Base-by-base conservation (phyloP, 2,888 invertebrate genomes). In the Glyphotaelius pellucidus region DNA sequence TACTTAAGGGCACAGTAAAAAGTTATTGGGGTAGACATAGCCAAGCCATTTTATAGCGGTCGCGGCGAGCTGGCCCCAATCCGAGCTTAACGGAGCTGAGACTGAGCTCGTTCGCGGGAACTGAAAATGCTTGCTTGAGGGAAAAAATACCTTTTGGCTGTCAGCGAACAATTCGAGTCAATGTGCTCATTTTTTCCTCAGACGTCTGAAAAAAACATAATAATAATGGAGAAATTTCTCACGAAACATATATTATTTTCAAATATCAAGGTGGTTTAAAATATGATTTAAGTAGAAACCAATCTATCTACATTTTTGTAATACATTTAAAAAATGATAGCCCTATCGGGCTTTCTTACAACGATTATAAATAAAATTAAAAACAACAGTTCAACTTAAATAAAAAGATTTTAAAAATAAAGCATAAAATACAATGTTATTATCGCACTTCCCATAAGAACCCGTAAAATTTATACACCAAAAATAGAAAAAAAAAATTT, bases 1-100 rank as follows among this genome's bases (percentile, higher is more conserved):
- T 67, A 67, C 67, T 35, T 42, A 42, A 86, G 42, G 86, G 86
- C 3, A 42, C 42, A 42, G 35, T 42, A 47, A 86, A 85, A 86
- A 86, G n/a, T 47, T 25, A 86, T 86, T 47, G 12, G n/a, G 86
- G 86, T 86, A 47, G 86, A 86, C 86, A 47, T 47, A 86, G 47
- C 47, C 42, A 86, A 30, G 47, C 30, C 42, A 67, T 67, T 86
- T 86, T 86, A 86, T 86, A 30, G 42, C n/a, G 86, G 86, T 86
- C n/a, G 47, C 11, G 11, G 3, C 42, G 86, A 86, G n/a, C 47
- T 30, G 67, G 2, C 67, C 67, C n/a, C 86, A 42, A 86, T 86
- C 47, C 25, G 67, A 67, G 67, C 67, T 67, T 67, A 67, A 25
- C n/a, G 7, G 25, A 67, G 67, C 67, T 25, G 25, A 25, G 67